These are phyloP conservation scores for Agapornis canus DNA, from an alignment of 2,797 vertebrate species.

Conservation along the genomic window DNA sequence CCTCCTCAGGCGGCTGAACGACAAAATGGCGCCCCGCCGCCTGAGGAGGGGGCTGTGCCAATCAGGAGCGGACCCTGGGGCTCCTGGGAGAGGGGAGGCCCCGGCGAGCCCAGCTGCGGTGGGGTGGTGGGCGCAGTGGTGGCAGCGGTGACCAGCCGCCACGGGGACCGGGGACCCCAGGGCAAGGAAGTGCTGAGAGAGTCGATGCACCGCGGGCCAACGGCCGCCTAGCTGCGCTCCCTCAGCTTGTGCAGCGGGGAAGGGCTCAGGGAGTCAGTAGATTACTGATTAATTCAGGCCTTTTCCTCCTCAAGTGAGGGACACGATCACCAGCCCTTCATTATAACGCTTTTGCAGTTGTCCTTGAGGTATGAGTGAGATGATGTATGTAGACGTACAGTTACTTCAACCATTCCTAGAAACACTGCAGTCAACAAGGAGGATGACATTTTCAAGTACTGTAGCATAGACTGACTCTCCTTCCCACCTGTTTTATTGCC, in stretches of 20 bases:
- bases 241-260: fast-evolving
- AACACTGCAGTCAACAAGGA: neutral
- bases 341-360: neutral
- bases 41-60: neutral
- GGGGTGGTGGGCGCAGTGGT: no score
- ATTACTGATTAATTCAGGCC: fast-evolving
- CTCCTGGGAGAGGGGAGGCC: no score
- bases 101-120: neutral
- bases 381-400: fast-evolving
- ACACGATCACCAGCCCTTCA: fast-evolving
- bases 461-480: neutral
- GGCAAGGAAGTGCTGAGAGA: neutral
- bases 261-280: fast-evolving
- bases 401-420: neutral
- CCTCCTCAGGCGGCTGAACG: neutral
- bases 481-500: fast-evolving
- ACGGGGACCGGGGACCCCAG: no score
- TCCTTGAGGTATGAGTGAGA: neutral
- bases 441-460: fast-evolving
- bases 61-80: neutral
- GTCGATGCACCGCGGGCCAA: no score
- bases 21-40: neutral
- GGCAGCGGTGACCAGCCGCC: neutral
- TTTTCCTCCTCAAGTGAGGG: fast-evolving
- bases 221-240: fast-evolving